Conservation (phyloP, 2,113 vertebrate genomes). For the Festucalex cinctus region DNA sequence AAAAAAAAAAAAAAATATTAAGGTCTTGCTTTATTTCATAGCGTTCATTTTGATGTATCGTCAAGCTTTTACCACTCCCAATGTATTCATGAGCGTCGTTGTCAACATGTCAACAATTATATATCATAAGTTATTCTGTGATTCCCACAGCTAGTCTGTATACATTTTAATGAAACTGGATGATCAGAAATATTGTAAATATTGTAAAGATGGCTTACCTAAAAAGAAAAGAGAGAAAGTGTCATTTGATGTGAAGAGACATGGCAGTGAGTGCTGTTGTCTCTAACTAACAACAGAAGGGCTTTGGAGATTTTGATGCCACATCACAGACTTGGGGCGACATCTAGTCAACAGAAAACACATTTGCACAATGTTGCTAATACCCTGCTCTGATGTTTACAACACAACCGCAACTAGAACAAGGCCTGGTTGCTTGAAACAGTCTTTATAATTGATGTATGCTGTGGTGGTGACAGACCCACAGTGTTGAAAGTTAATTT, state of each 20-base stretch:
- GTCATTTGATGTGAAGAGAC: neutral
- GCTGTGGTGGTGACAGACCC: constrained; percentile 1
- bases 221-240: neutral
- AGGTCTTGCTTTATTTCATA: neutral
- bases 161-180: neutral
- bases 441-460: constrained; percentile 3
- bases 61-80: neutral
- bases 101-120: neutral
- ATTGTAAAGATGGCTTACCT: neutral
- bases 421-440: constrained; percentile 1
- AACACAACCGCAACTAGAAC: neutral
- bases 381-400: constrained; percentile 4
- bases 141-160: neutral
- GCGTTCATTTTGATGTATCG: no score
- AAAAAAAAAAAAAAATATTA: no score
- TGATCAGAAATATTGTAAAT: neutral
- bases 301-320: constrained; percentile 6
- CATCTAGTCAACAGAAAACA: constrained; percentile 14
- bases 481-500: neutral
- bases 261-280: constrained; percentile 11
- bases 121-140: neutral
- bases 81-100: neutral
- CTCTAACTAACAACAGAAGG: neutral
- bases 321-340: neutral
- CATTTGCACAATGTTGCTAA: constrained; percentile 2